phyloP scores from a whole-genome alignment of 2,797 vertebrate genomes.

The Tadarida brasiliensis region DNA sequence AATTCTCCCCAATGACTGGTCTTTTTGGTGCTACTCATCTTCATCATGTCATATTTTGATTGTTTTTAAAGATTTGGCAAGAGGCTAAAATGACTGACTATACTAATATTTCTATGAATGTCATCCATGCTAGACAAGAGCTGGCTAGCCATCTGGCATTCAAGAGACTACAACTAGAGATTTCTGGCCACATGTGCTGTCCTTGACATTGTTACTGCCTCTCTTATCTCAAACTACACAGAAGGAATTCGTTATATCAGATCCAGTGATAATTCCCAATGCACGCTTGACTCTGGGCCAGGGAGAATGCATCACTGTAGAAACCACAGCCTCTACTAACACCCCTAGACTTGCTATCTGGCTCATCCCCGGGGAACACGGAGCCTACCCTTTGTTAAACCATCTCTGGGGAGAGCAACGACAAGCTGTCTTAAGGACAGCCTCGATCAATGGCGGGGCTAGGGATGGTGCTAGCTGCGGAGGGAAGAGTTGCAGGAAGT shows the following conservation, averaged over 20 bases:
- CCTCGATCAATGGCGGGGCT: neutral
- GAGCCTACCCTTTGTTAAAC: conserved; percentile 11
- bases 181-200: conserved; percentile 38
- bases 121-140: neutral
- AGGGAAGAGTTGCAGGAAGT: neutral
- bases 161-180: neutral
- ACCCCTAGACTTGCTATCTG: conserved; percentile 17
- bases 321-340: conserved; percentile 23
- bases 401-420: neutral
- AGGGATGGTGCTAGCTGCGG: neutral
- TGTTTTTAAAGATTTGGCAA: conserved; percentile 18
- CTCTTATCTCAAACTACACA: conserved; percentile 9
- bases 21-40: neutral
- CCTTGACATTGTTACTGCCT: conserved; percentile 35
- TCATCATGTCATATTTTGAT: neutral
- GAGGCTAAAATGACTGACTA: neutral
- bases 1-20: neutral
- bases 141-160: conserved; percentile 27
- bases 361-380: neutral
- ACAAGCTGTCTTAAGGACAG: conserved; percentile 16
- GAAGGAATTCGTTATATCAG: neutral
- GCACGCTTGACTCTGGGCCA: conserved; percentile 15
- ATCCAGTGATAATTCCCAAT: conserved; percentile 54
- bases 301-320: neutral
- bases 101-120: neutral